Evolutionary conservation across 1,140 invertebrate species (phyloP).

Genomic region (Lucilia cuprina): DNA sequence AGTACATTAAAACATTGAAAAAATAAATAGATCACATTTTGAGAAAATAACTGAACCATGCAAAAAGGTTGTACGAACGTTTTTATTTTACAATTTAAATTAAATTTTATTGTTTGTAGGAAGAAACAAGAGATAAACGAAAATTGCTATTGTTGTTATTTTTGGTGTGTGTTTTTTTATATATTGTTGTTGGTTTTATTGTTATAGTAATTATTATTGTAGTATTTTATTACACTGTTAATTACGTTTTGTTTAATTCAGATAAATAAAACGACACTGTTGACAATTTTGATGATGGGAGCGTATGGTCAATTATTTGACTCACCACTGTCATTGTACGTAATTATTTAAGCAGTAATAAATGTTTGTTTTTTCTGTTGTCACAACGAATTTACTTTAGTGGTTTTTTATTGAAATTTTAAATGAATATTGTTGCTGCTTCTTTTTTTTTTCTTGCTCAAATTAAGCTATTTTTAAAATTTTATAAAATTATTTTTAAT

Average conservation of each 20-base stretch:
- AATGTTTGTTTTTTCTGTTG: neutral
- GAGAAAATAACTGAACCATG: too few relatives aligned
- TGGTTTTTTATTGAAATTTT: neutral
- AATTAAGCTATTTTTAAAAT: neutral
- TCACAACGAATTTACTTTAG: neutral
- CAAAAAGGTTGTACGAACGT: too few relatives aligned
- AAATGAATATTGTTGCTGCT: neutral
- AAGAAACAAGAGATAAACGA: neutral
- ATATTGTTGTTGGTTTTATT: neutral
- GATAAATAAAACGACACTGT: neutral
- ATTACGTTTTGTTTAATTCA: constrained; percentile 2
- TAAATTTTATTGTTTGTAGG: neutral
- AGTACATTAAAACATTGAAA: too few relatives aligned
- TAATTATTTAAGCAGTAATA: neutral
- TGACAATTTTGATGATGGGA: neutral
- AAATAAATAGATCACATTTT: too few relatives aligned
- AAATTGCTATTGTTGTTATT: neutral
- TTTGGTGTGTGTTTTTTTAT: too few relatives aligned
- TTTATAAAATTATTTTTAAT: neutral
- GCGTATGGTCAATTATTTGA: neutral
- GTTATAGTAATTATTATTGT: neutral
- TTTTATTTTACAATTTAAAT: neutral
- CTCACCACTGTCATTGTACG: neutral
- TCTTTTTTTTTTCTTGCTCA: neutral
- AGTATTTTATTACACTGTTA: constrained; percentile 8